Base-by-base conservation (phyloP, 2,797 vertebrate genomes). In the Chelmon rostratus region DNA sequence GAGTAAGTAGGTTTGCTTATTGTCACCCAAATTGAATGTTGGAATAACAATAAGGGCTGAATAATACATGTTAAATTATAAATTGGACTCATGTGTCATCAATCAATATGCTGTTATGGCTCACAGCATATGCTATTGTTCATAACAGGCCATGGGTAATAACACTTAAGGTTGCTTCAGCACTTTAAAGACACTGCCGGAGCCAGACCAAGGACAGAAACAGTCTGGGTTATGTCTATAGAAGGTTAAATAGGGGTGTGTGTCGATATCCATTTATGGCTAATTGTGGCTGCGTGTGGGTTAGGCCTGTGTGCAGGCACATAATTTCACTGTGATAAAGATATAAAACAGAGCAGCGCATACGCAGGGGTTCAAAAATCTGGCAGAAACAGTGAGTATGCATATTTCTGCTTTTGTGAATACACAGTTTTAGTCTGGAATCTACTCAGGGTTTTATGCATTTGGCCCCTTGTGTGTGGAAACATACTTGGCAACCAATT, bases 181-280 rank as follows among this genome's bases (percentile, higher is more conserved):
- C 23, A 8, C 44, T 52, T 59, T 81, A 28, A 70, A 83, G 79
- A 52, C 12, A 8, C 37, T 64, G 56, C 23, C 3, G 4, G 42
- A 68, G 47, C 54, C 74, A 68, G 50, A 76, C 25, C 63, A 56
- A 76, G 66, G 72, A 68, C 70, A 70, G 65, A 25, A 33, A 2
- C 54, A n/a, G 73, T 59, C 76, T 86, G 72, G 62, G 38, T 82
- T 80, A 18, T 80, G 65, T 83, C 73, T 79, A 49, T 52, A 70
- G 63, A 73, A 73, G 56, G 56, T 84, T 73, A 83, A 79, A 76
- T 64, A 67, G 52, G 73, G 62, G 65, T 74, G 73, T 74, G 73
- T 75, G 67, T 77, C 40, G 16, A 67, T 57, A 76, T 74, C 61
- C 38, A 59, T 85, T 65, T 84, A 67, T 81, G 73, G 72, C 56